phyloP scores from a whole-genome alignment of 2,113 vertebrate genomes.

The Megaceryle maxima region DNA sequence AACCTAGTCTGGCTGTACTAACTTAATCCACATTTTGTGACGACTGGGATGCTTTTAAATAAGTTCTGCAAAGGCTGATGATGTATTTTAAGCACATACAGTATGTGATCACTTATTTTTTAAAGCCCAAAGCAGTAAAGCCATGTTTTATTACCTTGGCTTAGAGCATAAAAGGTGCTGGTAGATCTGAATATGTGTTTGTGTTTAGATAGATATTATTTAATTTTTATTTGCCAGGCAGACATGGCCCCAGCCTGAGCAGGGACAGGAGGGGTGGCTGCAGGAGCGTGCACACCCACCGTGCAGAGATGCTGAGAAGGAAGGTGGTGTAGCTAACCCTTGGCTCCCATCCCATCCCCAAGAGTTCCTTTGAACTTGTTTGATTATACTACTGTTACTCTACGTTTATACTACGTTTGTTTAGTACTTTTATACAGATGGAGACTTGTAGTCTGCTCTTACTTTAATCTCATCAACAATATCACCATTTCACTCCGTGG shows the following conservation, averaged over 20 bases:
- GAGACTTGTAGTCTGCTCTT: neutral
- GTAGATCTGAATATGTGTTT: conserved; percentile 3
- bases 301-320: neutral
- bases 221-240: neutral
- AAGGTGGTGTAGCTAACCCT: neutral
- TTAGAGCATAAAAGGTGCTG: neutral
- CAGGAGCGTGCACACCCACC: accelerated
- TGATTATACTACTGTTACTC: neutral
- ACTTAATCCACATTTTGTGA: conserved; percentile 40
- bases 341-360: neutral
- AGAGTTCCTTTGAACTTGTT: neutral
- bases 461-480: neutral
- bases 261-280: neutral
- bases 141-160: conserved; percentile 12
- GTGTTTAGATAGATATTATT: neutral
- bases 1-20: conserved; percentile 6
- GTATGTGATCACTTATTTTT: neutral
- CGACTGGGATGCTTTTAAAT: neutral
- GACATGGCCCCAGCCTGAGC: neutral
- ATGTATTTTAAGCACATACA: conserved; percentile 29
- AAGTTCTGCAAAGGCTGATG: neutral
- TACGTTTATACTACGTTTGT: neutral
- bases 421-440: neutral
- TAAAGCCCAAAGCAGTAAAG: neutral
- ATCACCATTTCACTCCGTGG: neutral